phyloP scores from a whole-genome alignment of 2,113 vertebrate genomes.

The Ammodytes marinus region DNA sequence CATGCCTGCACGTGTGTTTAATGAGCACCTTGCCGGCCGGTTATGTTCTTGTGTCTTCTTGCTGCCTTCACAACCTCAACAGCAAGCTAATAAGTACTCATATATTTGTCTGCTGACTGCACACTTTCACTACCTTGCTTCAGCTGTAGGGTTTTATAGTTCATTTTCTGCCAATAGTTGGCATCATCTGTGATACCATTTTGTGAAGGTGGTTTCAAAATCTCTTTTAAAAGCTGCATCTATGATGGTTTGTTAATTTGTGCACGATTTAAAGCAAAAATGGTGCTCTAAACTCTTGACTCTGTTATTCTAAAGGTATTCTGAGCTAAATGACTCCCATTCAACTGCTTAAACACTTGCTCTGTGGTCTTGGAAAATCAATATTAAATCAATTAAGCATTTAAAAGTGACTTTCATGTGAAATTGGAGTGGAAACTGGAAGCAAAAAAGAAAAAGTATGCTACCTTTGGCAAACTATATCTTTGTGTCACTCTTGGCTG shows the following conservation, averaged over 20 bases:
- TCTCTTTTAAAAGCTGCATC: not conserved
- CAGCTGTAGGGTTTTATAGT: not conserved
- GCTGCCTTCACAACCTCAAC: not conserved
- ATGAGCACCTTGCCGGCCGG: not conserved
- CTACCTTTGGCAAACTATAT: not conserved
- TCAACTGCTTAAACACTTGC: not conserved
- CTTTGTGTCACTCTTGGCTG: not conserved
- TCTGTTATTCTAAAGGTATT: conserved; percentile 2
- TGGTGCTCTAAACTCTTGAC: not conserved
- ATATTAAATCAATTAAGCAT: conserved; percentile 9
- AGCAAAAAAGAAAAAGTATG: conserved; percentile 1
- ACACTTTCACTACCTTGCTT: not conserved
- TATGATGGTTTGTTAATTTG: not conserved
- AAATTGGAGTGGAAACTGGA: not conserved
- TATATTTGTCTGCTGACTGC: not conserved
- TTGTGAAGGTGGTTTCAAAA: conserved; percentile 4
- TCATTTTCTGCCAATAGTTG: conserved; percentile 3
- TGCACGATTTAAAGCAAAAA: conserved; percentile 1
- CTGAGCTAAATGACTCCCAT: conserved; percentile 12
- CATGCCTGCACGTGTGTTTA: not conserved
- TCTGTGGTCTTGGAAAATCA: conserved; percentile 27
- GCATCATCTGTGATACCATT: conserved; percentile 1
- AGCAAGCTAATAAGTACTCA: not conserved
- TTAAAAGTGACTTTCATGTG: not conserved
- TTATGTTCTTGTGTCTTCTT: not conserved